phyloP scores from a whole-genome alignment of 2,888 invertebrate species.

The Scaptomyza parva region DNA sequence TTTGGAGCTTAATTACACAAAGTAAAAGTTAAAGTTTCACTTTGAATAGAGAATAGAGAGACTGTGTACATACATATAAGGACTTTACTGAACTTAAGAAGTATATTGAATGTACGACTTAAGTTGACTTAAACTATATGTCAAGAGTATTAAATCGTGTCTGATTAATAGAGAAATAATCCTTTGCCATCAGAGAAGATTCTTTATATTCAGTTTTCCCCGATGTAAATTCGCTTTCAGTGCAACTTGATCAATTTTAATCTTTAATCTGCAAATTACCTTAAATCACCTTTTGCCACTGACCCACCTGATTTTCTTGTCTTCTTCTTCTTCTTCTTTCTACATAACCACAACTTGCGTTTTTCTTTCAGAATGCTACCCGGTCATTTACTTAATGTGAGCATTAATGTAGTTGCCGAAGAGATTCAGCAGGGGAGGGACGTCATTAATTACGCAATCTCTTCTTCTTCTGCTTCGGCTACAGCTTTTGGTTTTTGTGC shows the following conservation, averaged over 20 bases:
- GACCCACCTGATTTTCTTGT: too few relatives aligned
- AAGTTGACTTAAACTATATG: neutral
- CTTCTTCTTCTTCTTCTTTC: neutral
- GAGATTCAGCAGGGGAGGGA: neutral
- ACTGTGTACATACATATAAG: neutral
- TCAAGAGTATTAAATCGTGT: neutral
- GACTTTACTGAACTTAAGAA: neutral
- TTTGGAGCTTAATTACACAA: slow-evolving; percentile 26
- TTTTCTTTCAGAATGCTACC: slow-evolving; percentile 11
- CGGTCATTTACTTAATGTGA: slow-evolving; percentile 43
- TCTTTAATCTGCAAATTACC: slow-evolving; percentile 11
- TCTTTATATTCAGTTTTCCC: neutral
- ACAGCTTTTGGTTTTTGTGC: neutral
- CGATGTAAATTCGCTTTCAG: neutral
- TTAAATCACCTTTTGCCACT: neutral
- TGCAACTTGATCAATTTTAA: slow-evolving; percentile 4
- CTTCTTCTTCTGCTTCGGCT: slow-evolving; percentile 28
- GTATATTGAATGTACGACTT: neutral
- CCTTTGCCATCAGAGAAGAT: neutral
- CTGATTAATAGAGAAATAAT: neutral
- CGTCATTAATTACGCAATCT: slow-evolving; percentile 66
- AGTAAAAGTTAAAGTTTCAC: slow-evolving; percentile 4
- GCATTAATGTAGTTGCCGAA: slow-evolving; percentile 38
- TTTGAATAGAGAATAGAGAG: neutral
- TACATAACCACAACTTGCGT: neutral